phyloP scores from a whole-genome alignment of 2,797 vertebrate genomes.

The Xerus rutilus region DNA sequence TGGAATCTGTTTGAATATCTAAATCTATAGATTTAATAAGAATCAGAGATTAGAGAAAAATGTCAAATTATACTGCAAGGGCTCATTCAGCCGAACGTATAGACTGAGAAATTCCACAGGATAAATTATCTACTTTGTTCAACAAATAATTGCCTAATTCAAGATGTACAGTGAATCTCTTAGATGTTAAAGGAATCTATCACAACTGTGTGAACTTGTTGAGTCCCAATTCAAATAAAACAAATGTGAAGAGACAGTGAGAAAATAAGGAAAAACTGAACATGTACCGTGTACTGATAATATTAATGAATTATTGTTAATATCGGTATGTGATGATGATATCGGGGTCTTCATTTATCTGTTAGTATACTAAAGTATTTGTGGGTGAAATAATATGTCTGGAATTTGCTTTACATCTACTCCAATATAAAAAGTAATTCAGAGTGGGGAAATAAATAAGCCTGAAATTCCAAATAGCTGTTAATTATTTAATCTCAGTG shows the following conservation, averaged over 20 bases:
- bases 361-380: not conserved
- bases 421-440: not conserved
- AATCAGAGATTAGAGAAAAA: not conserved
- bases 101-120: not conserved
- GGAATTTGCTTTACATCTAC: not conserved
- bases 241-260: not conserved
- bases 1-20: not conserved
- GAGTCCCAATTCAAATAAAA: not conserved
- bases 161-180: not conserved
- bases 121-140: not conserved
- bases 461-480: not conserved
- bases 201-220: not conserved
- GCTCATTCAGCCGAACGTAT: not conserved
- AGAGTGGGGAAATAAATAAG: not conserved
- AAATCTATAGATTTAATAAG: not conserved
- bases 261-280: not conserved
- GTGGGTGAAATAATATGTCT: not conserved
- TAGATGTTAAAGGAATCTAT: not conserved
- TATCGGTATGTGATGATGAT: not conserved
- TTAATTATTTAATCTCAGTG: not conserved
- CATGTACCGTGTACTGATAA: not conserved
- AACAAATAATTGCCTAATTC: not conserved
- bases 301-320: not conserved
- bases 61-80: not conserved
- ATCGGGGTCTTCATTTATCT: not conserved